phyloP scores from a whole-genome alignment of 2,888 invertebrate species.

The Gari tellinella region DNA sequence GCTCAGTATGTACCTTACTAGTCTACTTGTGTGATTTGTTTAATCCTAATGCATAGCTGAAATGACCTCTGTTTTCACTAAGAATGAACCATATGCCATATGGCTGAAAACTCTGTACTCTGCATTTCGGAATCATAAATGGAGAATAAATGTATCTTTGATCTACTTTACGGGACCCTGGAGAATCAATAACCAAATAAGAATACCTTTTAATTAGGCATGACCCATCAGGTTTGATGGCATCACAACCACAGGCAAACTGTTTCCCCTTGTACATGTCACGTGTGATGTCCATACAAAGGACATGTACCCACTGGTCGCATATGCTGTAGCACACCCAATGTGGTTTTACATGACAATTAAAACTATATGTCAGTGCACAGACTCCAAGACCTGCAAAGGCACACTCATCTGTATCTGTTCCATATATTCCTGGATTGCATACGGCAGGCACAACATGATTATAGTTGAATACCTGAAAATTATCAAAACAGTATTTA shows the following conservation, averaged over 20 bases:
- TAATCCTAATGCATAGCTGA: no score
- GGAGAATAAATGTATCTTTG: no score
- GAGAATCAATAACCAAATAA: background rate
- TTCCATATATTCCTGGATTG: background rate
- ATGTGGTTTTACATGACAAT: conserved; percentile 6
- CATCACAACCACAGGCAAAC: conserved; percentile 10
- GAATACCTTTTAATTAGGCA: conserved; percentile 1
- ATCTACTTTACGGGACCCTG: no score
- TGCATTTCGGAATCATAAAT: no score
- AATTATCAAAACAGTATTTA: background rate
- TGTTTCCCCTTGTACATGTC: background rate
- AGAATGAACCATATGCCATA: no score
- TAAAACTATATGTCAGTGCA: conserved; percentile 8
- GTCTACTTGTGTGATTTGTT: no score
- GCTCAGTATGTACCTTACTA: no score
- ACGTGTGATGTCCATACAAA: background rate
- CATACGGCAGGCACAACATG: conserved; percentile 13
- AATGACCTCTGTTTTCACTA: no score
- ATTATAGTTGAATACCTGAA: conserved; percentile 8
- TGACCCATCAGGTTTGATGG: background rate
- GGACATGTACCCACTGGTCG: conserved; percentile 1
- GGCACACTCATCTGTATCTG: conserved; percentile 6
- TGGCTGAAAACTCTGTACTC: no score
- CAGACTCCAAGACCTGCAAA: conserved; percentile 2
- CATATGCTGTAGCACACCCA: conserved; percentile 4